Evolutionary conservation across 2,797 vertebrate genomes (phyloP).

Genomic region (Hypotaenidia philippensis): DNA sequence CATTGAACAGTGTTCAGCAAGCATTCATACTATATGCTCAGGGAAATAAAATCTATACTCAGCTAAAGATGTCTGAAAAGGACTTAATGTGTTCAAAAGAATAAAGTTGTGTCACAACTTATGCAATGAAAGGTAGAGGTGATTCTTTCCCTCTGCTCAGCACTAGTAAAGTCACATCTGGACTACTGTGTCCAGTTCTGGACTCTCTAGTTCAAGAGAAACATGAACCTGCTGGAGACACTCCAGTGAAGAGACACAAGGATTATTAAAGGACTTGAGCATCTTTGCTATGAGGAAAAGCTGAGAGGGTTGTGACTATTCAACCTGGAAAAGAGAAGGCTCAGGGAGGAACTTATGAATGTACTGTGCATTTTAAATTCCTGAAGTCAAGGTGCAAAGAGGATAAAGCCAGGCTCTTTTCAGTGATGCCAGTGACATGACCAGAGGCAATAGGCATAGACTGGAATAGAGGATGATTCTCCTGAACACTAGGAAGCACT

Average conservation of each 20-base stretch:
- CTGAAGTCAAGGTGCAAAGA: not conserved
- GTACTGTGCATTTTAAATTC: too few relatives aligned
- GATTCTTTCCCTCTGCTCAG: not conserved
- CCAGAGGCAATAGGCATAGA: not conserved
- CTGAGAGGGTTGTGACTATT: not conserved
- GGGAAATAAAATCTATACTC: not conserved
- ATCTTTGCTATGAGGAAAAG: not conserved
- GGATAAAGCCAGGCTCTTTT: not conserved
- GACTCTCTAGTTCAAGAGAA: not conserved
- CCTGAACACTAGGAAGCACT: not conserved
- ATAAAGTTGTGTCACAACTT: not conserved
- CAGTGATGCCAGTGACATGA: not conserved
- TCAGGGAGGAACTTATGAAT: not conserved
- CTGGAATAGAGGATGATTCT: not conserved
- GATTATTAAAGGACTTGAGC: not conserved
- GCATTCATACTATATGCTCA: not conserved
- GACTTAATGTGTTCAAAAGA: not conserved
- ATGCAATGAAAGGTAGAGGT: not conserved
- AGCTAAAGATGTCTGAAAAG: not conserved
- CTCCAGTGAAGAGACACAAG: not conserved
- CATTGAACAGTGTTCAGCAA: not conserved
- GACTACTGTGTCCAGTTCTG: not conserved
- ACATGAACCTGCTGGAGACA: not conserved
- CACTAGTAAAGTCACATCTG: not conserved
- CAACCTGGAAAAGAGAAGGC: not conserved